phyloP scores from a whole-genome alignment of 2,797 vertebrate species.

The Picus viridis region DNA sequence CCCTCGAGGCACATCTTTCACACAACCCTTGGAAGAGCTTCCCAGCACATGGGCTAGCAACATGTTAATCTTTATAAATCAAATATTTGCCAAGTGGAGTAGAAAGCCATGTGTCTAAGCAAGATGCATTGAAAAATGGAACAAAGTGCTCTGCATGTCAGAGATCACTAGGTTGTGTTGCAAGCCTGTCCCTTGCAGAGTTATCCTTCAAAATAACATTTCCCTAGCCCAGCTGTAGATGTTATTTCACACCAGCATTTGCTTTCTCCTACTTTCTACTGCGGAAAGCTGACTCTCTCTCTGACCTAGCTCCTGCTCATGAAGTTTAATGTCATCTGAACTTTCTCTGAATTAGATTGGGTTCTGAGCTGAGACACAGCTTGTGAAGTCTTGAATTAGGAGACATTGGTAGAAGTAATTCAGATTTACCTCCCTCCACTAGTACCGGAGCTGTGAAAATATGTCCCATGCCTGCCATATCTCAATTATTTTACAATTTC shows the following conservation, averaged over 20 bases:
- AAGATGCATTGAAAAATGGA: constrained; percentile 24
- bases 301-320: not conserved
- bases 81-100: constrained; percentile 57
- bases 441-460: not conserved
- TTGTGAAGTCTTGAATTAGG: not conserved
- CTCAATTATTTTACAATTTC: not conserved
- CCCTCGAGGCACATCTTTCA: constrained; percentile 50
- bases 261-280: not conserved
- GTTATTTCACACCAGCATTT: not conserved
- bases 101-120: constrained; percentile 51
- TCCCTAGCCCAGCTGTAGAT: not conserved
- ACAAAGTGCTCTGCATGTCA: constrained; percentile 1
- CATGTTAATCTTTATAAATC: constrained; percentile 57
- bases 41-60: constrained; percentile 38
- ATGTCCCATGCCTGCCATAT: not conserved
- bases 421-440: not conserved
- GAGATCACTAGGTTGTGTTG: not conserved
- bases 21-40: constrained; percentile 37
- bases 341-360: not conserved
- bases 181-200: not conserved
- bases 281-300: not conserved
- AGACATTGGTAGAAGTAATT: not conserved
- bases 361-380: not conserved
- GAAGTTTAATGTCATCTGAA: not conserved
- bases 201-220: not conserved